Conservation (phyloP, 2,888 invertebrate genomes). For the Pollenia labialis region DNA sequence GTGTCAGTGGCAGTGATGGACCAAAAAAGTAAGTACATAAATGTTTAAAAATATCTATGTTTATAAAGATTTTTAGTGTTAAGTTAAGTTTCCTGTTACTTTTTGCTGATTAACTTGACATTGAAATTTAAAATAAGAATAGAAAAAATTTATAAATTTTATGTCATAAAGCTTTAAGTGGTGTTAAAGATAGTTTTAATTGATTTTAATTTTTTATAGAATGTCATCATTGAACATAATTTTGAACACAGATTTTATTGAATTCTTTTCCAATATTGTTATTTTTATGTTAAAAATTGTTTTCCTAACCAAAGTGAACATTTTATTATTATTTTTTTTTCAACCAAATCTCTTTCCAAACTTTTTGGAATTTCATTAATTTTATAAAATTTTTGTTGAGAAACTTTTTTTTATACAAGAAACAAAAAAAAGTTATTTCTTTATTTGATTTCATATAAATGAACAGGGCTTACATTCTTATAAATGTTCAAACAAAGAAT, state of each 20-base stretch:
- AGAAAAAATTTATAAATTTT: no score
- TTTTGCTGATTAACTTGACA: conserved; percentile 34
- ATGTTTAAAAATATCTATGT: neutral
- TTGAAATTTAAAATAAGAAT: neutral
- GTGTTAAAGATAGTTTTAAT: no score
- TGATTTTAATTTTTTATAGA: no score
- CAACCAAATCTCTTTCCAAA: conserved; percentile 3
- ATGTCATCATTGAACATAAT: no score
- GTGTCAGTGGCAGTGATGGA: conserved; percentile 81
- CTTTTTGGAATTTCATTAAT: conserved; percentile 41
- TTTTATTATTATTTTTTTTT: neutral
- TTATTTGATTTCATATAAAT: conserved; percentile 9
- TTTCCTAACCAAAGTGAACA: neutral
- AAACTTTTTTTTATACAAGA: neutral
- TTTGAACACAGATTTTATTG: no score
- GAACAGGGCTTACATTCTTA: no score
- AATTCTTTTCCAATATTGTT: no score
- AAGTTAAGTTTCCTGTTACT: neutral
- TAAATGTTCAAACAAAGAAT: neutral
- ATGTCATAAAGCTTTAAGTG: no score
- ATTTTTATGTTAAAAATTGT: no score
- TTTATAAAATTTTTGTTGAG: neutral
- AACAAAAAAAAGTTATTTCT: neutral
- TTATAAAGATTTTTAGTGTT: conserved; percentile 8
- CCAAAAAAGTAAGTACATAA: conserved; percentile 83